Base-by-base conservation (phyloP, 2,113 vertebrate species). In the Nothobranchius kuhntae region DNA sequence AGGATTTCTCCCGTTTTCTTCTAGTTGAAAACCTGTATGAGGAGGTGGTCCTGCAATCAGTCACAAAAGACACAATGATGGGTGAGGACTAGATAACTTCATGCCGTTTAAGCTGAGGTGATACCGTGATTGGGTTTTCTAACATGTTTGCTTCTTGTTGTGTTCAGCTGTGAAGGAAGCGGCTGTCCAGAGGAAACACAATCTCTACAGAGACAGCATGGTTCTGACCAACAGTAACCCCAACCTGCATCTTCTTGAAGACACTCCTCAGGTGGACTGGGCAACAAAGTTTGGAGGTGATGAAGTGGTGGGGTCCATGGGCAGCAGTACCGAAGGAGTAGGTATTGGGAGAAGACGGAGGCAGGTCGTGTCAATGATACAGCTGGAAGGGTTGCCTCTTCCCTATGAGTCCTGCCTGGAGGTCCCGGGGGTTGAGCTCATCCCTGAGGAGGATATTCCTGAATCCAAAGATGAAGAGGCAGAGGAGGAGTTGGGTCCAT, bases 41-140 rank as follows among this genome's bases (percentile, higher is more conserved):
- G 83, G 97, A 98, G 88, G 94, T 96, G 7, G 95, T 99, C 72
- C 89, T 99, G 7, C 98, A 98, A 88, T 96, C 96, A 0, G 95
- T 98, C 77, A 94, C 94, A 91, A 99, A 97, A 78, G 97, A 99
- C 83, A 98, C 98, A 68, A 93, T 96, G 93, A 95, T 95, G 92
- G 97, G 98, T 99, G 77, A 83, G 94, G 21, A 44, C 13, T 10
- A 14, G 15, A 35, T 8, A 12, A 7, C n/a, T 9, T 7, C 47
- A 9, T 8, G 38, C 6, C 7, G 9, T 40, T 7, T 4, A 40
- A 40, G 38, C 38, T 40, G 30, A 1, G 30, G 30, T 30, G 30
- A 1, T 30, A 30, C 30, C 30, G 30, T 30, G 30, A 13, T 17
- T 45, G 21, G 50, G 3, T 6, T 7, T 53, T 12, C 9, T 52